A percentile compares a stretch with the other conserved stretches of the same genome.
phyloP scores from a whole-genome alignment of 2,113 vertebrate genomes.

The Sclerurus mexicanus region DNA sequence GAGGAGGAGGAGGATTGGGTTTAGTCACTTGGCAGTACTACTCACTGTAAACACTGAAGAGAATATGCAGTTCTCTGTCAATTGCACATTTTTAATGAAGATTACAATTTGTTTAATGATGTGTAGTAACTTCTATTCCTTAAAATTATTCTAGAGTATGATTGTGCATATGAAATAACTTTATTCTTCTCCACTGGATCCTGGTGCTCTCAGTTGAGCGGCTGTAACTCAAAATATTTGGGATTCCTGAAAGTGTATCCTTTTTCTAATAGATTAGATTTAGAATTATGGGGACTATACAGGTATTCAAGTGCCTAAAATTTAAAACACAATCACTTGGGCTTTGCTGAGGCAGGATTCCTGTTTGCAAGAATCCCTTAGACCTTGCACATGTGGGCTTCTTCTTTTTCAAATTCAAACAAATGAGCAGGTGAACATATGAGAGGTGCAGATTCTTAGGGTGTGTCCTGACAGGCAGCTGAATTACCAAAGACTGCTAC shows the following conservation, averaged over 20 bases:
- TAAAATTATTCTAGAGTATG: background rate
- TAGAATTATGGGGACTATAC: background rate
- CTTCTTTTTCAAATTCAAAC: background rate
- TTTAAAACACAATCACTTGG: background rate
- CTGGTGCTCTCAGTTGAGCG: background rate
- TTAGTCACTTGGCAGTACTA: background rate
- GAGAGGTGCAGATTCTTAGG: background rate
- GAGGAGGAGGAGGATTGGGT: background rate
- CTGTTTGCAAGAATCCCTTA: background rate
- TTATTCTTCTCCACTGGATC: background rate
- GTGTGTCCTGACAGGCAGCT: background rate
- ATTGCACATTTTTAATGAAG: background rate
- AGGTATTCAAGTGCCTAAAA: background rate
- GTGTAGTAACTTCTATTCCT: background rate
- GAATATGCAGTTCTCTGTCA: background rate
- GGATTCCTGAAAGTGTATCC: background rate
- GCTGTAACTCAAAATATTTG: background rate
- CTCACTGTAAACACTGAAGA: background rate
- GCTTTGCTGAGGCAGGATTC: background rate
- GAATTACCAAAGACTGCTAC: background rate
- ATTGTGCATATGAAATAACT: background rate
- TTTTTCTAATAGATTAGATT: background rate
- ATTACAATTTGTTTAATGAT: background rate
- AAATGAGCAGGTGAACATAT: background rate
- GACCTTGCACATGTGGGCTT: background rate